Base-by-base conservation (phyloP, 2,888 invertebrate genomes). In the Lymantria dispar region DNA sequence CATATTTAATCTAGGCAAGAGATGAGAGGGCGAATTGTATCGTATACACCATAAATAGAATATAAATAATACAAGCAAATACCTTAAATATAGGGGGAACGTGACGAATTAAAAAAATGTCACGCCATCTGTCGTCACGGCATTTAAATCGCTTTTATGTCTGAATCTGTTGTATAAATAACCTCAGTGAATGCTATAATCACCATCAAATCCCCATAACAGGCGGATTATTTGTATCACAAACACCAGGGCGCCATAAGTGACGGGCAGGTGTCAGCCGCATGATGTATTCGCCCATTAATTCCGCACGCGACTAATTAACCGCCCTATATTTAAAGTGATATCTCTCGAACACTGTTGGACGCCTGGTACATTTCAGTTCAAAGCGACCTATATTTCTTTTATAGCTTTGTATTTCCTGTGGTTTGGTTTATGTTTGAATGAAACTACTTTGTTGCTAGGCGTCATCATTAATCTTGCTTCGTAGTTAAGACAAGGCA, bases 231-330 rank as follows among this genome's bases (percentile, higher is more conserved):
- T 44, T 45, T 30, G 13, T 12, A 12, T 14, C 12, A 38, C 29
- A 8, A 13, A 47, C 48, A 57, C 54, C 51, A 54, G 57, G 54
- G 14, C 33, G 22, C 10, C 52, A 38, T 44, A 47, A 46, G 36
- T 54, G 51, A 57, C 40, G 11, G 49, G 45, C 54, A 57, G 51
- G 54, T 54, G 57, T 49, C 49, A 7, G 39, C 30, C 15, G 13
- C 31, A 37, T 54, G 57, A 57, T 54, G 42, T 41, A 57, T 57
- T 42, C 47, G 41, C 43, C 13, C 46, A 53, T 54, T 53, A 48
- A 53, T 54, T 48, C 33, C 44, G 44, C 47, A 47, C 43, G 36
- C 51, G 37, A 49, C 54, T 51, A 54, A 57, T 57, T 54, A 52
- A 31, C 13, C 37, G 50, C 9, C 13, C 46, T 46, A 44, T 36